Evolutionary conservation across 2,888 invertebrate genomes (phyloP).

Genomic region (Nomada flava): DNA sequence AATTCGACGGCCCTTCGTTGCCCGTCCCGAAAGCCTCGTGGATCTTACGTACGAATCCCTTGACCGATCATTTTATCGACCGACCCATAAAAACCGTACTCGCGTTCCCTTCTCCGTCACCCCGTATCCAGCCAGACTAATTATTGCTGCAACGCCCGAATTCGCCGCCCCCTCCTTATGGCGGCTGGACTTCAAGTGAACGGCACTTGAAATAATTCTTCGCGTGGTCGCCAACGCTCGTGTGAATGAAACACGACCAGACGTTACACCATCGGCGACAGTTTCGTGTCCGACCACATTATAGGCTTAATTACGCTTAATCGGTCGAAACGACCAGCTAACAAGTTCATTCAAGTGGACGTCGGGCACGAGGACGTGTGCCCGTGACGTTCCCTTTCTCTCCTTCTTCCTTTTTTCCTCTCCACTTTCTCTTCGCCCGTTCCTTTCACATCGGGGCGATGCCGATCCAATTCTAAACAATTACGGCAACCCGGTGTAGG

Average conservation of each 20-base stretch:
- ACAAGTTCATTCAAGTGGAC: slow-evolving; percentile 66
- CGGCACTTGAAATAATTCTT: slow-evolving; percentile 53
- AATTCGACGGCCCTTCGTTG: too few species aligned
- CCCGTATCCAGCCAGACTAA: slow-evolving; percentile 14
- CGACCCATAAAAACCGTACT: neutral
- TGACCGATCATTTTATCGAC: neutral
- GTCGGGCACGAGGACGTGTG: slow-evolving; percentile 33
- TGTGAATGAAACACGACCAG: slow-evolving; percentile 44
- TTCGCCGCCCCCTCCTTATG: neutral
- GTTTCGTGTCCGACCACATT: slow-evolving; percentile 50
- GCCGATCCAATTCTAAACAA: slow-evolving; percentile 65
- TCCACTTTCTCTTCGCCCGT: slow-evolving; percentile 23
- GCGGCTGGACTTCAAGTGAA: slow-evolving; percentile 20
- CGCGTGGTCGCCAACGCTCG: slow-evolving; percentile 10
- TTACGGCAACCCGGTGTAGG: slow-evolving; percentile 49
- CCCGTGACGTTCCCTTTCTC: slow-evolving; percentile 1
- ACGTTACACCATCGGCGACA: slow-evolving; percentile 28
- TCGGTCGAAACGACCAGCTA: slow-evolving; percentile 67
- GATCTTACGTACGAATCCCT: neutral
- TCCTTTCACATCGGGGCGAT: slow-evolving; percentile 19
- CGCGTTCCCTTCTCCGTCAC: neutral
- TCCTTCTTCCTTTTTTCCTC: neutral
- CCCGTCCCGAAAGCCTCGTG: too few species aligned
- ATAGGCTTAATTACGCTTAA: slow-evolving; percentile 70
- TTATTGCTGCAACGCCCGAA: slow-evolving; percentile 32